A percentile compares a stretch with the other conserved stretches of the same genome.
phyloP scores from a whole-genome alignment of 2,888 invertebrate species.

The Orthonevra nobilis region DNA sequence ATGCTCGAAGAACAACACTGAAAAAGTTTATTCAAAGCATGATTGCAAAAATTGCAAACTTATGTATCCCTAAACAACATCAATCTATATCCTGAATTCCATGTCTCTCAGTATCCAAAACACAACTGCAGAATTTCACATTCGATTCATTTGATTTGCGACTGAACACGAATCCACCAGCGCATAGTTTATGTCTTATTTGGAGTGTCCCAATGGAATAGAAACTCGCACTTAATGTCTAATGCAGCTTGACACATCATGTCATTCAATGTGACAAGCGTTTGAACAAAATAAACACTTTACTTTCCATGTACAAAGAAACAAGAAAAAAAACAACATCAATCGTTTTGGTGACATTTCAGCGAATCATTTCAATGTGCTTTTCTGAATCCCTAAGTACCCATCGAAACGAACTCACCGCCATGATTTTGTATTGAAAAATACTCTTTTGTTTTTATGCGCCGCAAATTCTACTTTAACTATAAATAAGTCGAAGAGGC shows the following conservation, averaged over 20 bases:
- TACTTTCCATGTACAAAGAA: conserved; percentile 6
- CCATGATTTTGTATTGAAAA: background rate
- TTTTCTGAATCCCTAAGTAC: conserved; percentile 12
- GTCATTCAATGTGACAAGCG: conserved; percentile 10
- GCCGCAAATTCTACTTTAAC: background rate
- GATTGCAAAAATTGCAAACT: too few relatives aligned
- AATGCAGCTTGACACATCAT: conserved; percentile 25
- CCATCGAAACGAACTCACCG: background rate
- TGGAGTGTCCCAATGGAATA: conserved; percentile 21
- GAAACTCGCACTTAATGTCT: conserved; percentile 28
- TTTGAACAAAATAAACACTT: conserved; percentile 1
- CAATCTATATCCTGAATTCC: conserved; percentile 7
- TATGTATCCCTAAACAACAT: too few relatives aligned
- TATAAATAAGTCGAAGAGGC: conserved; percentile 10
- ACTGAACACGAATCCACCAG: background rate
- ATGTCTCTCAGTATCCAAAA: background rate
- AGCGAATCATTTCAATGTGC: conserved; percentile 5
- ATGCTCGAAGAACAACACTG: too few relatives aligned
- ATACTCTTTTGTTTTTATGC: too few relatives aligned
- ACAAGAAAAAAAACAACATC: conserved; percentile 5
- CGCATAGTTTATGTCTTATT: conserved; percentile 25
- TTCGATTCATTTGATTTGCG: background rate
- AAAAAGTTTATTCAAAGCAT: too few relatives aligned
- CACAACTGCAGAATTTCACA: conserved; percentile 8
- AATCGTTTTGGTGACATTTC: conserved; percentile 30